Conservation (phyloP, 2,113 vertebrate genomes). For the Kryptolebias marmoratus region DNA sequence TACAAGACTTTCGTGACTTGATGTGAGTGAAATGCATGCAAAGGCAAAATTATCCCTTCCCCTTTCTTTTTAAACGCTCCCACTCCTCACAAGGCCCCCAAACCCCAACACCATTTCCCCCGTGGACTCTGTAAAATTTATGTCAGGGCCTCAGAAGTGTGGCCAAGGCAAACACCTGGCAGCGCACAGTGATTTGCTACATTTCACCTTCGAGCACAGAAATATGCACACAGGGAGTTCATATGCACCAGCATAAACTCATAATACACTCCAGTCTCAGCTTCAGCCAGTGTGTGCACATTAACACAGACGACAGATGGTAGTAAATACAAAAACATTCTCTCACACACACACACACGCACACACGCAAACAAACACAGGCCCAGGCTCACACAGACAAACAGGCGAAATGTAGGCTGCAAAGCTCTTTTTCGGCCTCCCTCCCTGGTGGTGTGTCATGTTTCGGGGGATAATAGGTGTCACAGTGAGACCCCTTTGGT, state of each 20-base stretch:
- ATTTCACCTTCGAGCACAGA: constrained; percentile 62
- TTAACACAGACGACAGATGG: constrained; percentile 34
- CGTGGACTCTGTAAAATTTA: constrained; percentile 60
- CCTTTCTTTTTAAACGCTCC: constrained; percentile 40
- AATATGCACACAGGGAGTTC: constrained; percentile 61
- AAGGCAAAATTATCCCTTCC: constrained; percentile 7
- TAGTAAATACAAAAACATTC: constrained; percentile 17
- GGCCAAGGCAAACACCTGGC: constrained; percentile 72
- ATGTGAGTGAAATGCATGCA: constrained; percentile 8
- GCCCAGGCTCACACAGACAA: constrained; percentile 3
- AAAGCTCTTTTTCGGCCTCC: constrained; percentile 55
- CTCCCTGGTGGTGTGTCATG: constrained; percentile 77
- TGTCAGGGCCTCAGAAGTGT: constrained; percentile 66
- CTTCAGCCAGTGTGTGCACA: constrained; percentile 33
- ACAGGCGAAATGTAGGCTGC: constrained; percentile 27
- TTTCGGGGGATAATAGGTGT: constrained; percentile 76
- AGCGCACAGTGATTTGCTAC: constrained; percentile 46
- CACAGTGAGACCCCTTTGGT: constrained; percentile 73
- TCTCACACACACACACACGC: constrained; percentile 21
- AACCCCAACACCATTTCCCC: constrained; percentile 41
- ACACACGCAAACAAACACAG: constrained; percentile 12
- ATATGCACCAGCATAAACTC: constrained; percentile 49
- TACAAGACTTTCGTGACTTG: constrained; percentile 20
- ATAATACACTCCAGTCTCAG: constrained; percentile 27
- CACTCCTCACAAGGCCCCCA: constrained; percentile 37